Conservation (phyloP, 1,140 invertebrate species). For the Drosophila punjabiensis region DNA sequence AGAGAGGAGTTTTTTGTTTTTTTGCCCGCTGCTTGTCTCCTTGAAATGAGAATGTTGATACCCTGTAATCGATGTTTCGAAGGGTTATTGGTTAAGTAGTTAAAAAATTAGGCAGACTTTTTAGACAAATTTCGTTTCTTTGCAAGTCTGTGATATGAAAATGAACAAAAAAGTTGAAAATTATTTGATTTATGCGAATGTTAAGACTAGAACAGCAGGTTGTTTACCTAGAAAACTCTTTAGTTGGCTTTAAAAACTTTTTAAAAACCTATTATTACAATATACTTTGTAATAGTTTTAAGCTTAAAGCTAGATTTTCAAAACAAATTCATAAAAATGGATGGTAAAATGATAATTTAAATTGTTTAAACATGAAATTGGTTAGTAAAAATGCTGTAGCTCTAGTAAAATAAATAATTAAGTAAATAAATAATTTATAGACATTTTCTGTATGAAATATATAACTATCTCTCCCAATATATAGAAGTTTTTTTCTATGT, state of each 20-base stretch:
- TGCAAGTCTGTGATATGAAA: no score
- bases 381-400: no score
- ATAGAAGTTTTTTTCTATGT: background rate
- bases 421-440: no score
- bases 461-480: background rate
- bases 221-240: no score
- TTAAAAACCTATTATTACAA: no score
- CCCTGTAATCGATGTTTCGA: background rate
- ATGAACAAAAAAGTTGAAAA: no score
- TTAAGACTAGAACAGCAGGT: background rate
- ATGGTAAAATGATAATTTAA: no score
- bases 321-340: background rate
- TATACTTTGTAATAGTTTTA: background rate
- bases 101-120: no score
- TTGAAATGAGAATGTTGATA: constrained; percentile 43
- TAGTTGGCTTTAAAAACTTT: background rate
- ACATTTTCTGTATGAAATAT: background rate
- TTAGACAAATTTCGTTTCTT: no score
- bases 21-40: constrained; percentile 19
- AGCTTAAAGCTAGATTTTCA: background rate
- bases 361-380: no score
- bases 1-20: constrained; percentile 7
- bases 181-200: background rate
- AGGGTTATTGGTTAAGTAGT: background rate
- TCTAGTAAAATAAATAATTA: no score